These are phyloP conservation scores for Holacanthella duospinosa DNA, from an alignment of 2,888 invertebrate species.

Conservation along the genomic window DNA sequence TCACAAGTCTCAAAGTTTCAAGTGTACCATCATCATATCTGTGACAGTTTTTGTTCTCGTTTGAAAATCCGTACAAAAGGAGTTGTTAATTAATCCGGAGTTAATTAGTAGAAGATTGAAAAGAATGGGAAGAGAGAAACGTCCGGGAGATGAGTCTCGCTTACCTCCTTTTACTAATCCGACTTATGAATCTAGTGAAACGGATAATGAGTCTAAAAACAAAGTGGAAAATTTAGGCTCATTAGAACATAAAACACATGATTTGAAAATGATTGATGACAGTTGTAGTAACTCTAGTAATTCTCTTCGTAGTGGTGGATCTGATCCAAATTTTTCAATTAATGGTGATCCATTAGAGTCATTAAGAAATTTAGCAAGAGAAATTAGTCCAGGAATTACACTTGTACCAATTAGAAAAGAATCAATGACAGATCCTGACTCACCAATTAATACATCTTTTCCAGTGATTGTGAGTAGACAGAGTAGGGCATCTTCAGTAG, in stretches of 20 bases:
- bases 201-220: neutral
- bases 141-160: neutral
- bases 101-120: neutral
- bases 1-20: too few relatives aligned
- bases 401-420: neutral
- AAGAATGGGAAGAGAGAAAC: neutral
- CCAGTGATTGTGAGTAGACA: neutral
- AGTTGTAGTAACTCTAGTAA: neutral
- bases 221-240: neutral
- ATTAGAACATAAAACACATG: neutral
- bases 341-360: neutral
- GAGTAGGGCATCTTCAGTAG: neutral
- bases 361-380: neutral
- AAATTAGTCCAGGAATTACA: constrained; percentile 8
- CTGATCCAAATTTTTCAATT: neutral
- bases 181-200: constrained; percentile 6
- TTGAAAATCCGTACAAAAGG: too few relatives aligned
- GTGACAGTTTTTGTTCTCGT: too few relatives aligned
- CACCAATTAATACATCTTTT: neutral
- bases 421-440: neutral
- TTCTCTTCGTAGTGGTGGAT: neutral
- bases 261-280: neutral
- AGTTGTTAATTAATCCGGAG: too few relatives aligned
- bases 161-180: constrained; percentile 5
- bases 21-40: too few relatives aligned